Evolutionary conservation across 2,113 vertebrate species (phyloP).

Genomic region (Mobula birostris): DNA sequence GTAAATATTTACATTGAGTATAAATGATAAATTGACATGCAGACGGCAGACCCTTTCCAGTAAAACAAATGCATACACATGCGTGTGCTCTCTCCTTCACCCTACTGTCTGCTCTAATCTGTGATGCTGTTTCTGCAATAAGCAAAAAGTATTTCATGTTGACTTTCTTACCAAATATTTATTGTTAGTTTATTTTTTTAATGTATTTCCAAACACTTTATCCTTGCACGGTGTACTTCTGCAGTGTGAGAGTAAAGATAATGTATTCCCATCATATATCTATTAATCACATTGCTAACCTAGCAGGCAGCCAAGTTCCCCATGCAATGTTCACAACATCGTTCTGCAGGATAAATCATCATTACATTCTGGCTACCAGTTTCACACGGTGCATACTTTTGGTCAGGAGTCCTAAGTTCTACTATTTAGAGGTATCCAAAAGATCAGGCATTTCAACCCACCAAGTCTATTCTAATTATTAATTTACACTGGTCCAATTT

Average conservation of each 20-base stretch:
- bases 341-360: not conserved
- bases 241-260: not conserved
- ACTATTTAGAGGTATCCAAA: not conserved
- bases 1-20: not conserved
- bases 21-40: not conserved
- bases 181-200: not conserved
- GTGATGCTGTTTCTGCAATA: not conserved
- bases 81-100: not conserved
- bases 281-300: not conserved
- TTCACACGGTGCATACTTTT: not conserved
- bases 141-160: not conserved
- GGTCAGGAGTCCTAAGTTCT: not conserved
- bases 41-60: not conserved
- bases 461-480: too few species aligned
- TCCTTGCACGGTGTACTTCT: not conserved
- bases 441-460: too few species aligned
- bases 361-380: not conserved
- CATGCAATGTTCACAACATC: not conserved
- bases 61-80: not conserved
- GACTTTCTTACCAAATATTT: not conserved
- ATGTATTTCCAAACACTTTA: not conserved
- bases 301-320: not conserved
- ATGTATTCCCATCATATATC: not conserved
- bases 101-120: not conserved
- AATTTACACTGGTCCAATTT: too few species aligned